phyloP scores from a whole-genome alignment of 2,797 vertebrate genomes.

The Aldrovandia affinis region DNA sequence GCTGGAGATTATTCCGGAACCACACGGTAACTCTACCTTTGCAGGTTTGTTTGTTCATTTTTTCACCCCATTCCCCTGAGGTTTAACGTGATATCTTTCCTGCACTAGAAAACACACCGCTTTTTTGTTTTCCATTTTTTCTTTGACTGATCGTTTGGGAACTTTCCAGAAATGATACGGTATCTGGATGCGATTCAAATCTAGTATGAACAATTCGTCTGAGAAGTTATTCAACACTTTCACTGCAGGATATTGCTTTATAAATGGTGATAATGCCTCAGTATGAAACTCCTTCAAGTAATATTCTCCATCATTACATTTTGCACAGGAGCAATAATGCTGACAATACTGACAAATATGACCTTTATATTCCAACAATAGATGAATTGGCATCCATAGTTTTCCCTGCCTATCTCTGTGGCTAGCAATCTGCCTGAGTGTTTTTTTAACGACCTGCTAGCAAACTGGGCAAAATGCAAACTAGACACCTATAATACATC shows the following conservation, averaged over 20 bases:
- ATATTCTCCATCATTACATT: conserved; percentile 7
- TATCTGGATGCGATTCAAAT: conserved; percentile 1
- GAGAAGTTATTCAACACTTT: not conserved
- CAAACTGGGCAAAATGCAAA: not conserved
- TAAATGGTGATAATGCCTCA: conserved; percentile 1
- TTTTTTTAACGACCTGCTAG: not conserved
- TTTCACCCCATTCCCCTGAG: not conserved
- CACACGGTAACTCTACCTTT: not conserved
- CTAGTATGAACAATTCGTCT: not conserved
- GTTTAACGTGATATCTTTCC: not conserved
- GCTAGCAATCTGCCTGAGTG: not conserved
- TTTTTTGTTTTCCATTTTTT: not conserved
- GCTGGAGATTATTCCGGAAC: not conserved
- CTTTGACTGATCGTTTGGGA: not conserved
- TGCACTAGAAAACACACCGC: not conserved
- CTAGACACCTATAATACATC: not conserved
- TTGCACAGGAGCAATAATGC: not conserved
- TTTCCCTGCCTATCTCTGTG: not conserved
- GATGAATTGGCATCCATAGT: not conserved
- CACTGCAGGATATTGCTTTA: conserved; percentile 14
- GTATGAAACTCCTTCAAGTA: not conserved
- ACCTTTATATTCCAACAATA: not conserved
- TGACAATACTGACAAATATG: conserved; percentile 4
- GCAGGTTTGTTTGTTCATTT: not conserved
- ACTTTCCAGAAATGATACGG: conserved; percentile 4